Conservation (phyloP, 2,113 vertebrate species). For the Irena cyanogastra region DNA sequence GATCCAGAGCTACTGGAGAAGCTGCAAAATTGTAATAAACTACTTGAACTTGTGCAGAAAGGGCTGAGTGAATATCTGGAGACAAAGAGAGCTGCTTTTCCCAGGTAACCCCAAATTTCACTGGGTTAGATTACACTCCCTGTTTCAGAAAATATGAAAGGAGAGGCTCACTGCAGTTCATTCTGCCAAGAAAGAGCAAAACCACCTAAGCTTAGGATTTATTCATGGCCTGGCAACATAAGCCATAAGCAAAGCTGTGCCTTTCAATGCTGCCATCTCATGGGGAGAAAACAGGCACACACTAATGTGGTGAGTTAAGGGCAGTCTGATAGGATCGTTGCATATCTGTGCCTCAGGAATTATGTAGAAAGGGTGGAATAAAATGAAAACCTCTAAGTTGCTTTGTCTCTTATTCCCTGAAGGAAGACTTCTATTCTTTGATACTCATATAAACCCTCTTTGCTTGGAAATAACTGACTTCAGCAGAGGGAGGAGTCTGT, state of each 20-base stretch:
- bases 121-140: background rate
- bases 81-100: conserved; percentile 81
- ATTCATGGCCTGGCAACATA: background rate
- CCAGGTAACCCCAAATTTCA: conserved; percentile 73
- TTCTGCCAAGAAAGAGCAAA: background rate
- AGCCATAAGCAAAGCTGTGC: background rate
- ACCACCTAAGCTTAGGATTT: background rate
- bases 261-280: conserved; percentile 50
- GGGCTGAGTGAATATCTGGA: conserved; percentile 89
- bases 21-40: conserved; percentile 78
- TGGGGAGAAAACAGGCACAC: background rate
- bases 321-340: background rate
- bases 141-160: background rate
- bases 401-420: background rate
- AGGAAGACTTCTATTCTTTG: background rate
- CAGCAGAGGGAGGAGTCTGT: background rate
- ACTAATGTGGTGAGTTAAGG: background rate
- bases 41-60: conserved; percentile 87
- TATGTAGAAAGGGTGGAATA: background rate
- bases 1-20: conserved; percentile 75
- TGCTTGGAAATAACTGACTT: background rate
- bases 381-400: background rate
- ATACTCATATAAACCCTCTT: background rate
- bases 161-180: background rate
- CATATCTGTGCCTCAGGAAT: background rate